Percentiles rank a stretch among this genome's conserved stretches.
Evolutionary conservation across 2,113 vertebrate species (phyloP).

Genomic region (Columba livia): DNA sequence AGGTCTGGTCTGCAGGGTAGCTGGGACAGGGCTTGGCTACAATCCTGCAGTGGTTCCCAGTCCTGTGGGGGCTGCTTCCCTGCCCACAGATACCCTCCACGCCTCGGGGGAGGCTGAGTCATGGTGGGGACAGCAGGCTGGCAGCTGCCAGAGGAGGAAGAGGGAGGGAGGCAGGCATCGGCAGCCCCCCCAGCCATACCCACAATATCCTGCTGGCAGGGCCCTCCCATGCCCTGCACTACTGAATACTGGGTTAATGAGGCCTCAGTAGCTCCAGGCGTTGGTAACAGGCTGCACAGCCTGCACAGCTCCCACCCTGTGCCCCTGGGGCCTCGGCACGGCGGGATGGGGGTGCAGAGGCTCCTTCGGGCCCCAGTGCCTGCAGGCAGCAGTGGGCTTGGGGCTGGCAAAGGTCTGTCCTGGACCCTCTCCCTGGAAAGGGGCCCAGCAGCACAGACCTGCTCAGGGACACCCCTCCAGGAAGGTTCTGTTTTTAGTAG

Average conservation of each 20-base stretch:
- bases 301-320: not conserved
- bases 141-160: not conserved
- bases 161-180: not conserved
- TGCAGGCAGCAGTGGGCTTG: accelerated
- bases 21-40: not conserved
- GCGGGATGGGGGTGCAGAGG: not conserved
- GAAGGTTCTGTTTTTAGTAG: not conserved
- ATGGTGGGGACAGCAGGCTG: not conserved
- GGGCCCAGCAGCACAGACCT: not conserved
- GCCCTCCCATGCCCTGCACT: not conserved
- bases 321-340: accelerated
- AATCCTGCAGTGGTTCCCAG: not conserved
- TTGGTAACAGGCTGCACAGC: constrained; percentile 48
- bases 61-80: not conserved
- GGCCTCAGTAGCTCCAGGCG: not conserved
- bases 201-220: not conserved
- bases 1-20: not conserved
- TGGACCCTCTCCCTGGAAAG: not conserved
- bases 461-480: not conserved
- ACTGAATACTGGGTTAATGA: not conserved
- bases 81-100: not conserved
- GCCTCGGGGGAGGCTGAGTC: accelerated
- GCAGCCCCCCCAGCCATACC: not conserved
- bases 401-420: accelerated
- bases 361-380: not conserved